Conservation (phyloP, 2,113 vertebrate species). For the Chauna torquata region DNA sequence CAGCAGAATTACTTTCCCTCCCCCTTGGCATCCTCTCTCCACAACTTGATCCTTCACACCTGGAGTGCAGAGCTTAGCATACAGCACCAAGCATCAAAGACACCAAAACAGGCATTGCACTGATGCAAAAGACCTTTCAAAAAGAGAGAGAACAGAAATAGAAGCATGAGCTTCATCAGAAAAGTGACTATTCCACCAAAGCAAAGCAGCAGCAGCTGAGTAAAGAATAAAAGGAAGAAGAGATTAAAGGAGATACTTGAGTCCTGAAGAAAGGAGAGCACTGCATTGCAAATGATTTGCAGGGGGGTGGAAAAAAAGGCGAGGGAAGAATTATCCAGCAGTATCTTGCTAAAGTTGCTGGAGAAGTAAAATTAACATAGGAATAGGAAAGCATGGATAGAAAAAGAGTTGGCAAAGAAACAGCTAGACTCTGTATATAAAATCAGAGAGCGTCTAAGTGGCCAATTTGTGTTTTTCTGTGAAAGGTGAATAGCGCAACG, state of each 20-base stretch:
- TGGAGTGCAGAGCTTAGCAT: neutral
- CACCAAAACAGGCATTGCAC: slow-evolving; percentile 8
- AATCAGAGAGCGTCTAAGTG: slow-evolving; percentile 10
- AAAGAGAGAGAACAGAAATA: slow-evolving; percentile 33
- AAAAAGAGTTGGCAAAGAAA: neutral
- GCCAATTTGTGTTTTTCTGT: neutral
- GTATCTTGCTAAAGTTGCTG: neutral
- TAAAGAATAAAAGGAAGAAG: slow-evolving; percentile 18
- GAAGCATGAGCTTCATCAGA: slow-evolving; percentile 21
- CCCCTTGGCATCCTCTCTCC: neutral
- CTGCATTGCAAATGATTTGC: slow-evolving; percentile 12
- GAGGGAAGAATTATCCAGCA: neutral
- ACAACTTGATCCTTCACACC: neutral
- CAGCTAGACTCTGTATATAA: neutral
- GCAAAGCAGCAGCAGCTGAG: slow-evolving; percentile 29
- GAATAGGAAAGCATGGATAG: neutral
- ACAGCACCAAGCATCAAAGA: slow-evolving; percentile 25
- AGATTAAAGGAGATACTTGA: slow-evolving; percentile 57
- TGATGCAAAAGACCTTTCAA: slow-evolving; percentile 36
- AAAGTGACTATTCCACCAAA: slow-evolving; percentile 45
- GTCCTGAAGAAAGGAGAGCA: neutral
- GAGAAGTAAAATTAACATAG: slow-evolving; percentile 15
- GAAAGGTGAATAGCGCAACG: neutral
- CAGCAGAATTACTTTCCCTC: neutral
- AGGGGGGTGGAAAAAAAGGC: neutral